Evolutionary conservation across 2,888 invertebrate genomes (phyloP).

Genomic region (Tanytarsus gracilentus): DNA sequence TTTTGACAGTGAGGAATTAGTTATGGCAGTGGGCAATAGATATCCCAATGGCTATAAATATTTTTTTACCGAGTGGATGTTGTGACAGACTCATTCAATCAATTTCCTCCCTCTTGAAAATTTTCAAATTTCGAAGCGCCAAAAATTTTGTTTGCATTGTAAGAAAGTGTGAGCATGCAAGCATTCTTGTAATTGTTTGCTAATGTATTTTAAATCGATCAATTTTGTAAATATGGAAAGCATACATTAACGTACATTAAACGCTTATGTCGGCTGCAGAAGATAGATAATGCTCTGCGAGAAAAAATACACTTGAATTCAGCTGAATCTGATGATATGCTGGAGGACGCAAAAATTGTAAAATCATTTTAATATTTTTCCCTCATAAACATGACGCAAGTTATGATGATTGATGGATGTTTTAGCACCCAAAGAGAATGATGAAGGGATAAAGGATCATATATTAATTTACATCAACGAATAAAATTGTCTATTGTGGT

Average conservation of each 20-base stretch:
- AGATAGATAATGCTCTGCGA: too few species aligned
- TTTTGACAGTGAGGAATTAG: neutral
- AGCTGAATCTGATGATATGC: neutral
- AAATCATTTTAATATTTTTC: neutral
- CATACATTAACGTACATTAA: too few species aligned
- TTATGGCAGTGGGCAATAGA: neutral
- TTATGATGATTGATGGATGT: slow-evolving; percentile 7
- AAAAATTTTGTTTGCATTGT: too few species aligned
- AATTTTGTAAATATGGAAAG: too few species aligned
- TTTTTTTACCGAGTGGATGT: neutral
- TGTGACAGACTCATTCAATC: too few species aligned
- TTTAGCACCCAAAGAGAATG: neutral
- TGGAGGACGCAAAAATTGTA: neutral
- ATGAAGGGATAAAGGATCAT: slow-evolving; percentile 1
- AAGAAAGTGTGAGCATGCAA: too few species aligned
- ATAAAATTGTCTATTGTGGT: neutral
- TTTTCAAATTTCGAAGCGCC: too few species aligned
- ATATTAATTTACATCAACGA: slow-evolving; percentile 23
- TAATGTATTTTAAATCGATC: slow-evolving; percentile 25
- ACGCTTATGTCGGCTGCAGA: too few species aligned
- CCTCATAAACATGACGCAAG: neutral
- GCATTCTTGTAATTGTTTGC: slow-evolving; percentile 23
- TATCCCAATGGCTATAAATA: neutral
- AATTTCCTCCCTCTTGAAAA: too few species aligned
- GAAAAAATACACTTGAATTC: too few species aligned